phyloP scores from a whole-genome alignment of 2,113 vertebrate species.

The Gavialis gangeticus region DNA sequence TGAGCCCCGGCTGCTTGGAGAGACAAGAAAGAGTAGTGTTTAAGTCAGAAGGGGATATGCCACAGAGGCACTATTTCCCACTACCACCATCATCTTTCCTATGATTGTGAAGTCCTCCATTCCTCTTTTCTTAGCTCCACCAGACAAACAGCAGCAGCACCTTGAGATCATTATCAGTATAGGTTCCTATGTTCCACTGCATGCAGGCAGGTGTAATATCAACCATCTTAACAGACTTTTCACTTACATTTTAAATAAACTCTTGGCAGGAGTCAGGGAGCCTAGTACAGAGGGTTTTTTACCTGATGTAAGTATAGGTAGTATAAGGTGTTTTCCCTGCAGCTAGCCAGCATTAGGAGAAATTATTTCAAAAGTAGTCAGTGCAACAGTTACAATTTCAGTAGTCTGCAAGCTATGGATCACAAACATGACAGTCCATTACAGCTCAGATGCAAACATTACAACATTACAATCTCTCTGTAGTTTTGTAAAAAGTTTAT shows the following conservation, averaged over 20 bases:
- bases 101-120: background rate
- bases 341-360: background rate
- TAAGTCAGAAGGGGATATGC: background rate
- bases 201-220: background rate
- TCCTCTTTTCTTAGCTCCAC: background rate
- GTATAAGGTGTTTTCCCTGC: background rate
- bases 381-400: background rate
- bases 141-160: background rate
- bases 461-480: background rate
- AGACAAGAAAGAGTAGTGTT: background rate
- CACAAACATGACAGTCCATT: background rate
- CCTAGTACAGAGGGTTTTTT: background rate
- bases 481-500: background rate
- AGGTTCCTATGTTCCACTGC: too few species aligned
- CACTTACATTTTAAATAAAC: background rate
- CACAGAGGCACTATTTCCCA: background rate
- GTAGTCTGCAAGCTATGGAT: background rate
- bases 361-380: background rate
- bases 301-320: background rate
- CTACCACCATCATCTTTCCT: background rate
- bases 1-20: background rate
- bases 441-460: background rate
- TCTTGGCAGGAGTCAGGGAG: background rate
- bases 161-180: background rate
- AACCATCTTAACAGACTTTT: background rate